Evolutionary conservation across 2,888 invertebrate species (phyloP).

Genomic region (Polyommatus icarus): DNA sequence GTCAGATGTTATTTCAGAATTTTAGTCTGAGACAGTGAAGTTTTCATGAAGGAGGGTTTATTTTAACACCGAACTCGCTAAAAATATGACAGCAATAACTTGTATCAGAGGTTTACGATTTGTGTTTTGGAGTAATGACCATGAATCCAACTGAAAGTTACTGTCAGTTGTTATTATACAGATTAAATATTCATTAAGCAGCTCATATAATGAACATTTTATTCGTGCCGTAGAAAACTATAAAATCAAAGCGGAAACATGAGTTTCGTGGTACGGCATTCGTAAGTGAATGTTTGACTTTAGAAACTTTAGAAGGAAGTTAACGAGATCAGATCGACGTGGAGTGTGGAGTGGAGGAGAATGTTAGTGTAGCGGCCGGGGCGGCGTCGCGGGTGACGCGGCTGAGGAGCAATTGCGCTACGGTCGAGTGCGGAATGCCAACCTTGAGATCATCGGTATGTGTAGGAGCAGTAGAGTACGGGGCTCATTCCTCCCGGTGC

Average conservation of each 20-base stretch:
- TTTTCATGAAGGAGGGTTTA: too few species aligned
- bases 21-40: not conserved
- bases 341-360: conserved; percentile 58
- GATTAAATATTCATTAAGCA: conserved; percentile 19
- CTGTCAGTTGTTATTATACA: not conserved
- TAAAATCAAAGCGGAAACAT: conserved; percentile 35
- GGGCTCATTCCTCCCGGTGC: conserved; percentile 79
- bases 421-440: conserved; percentile 53
- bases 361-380: conserved; percentile 49
- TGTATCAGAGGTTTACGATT: not conserved
- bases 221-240: conserved; percentile 33
- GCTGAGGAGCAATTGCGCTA: conserved; percentile 64
- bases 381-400: conserved; percentile 53
- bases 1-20: not conserved
- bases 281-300: conserved; percentile 52
- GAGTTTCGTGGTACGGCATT: conserved; percentile 38
- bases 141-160: not conserved
- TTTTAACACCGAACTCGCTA: too few species aligned
- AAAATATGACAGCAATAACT: not conserved
- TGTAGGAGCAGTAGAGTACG: conserved; percentile 71
- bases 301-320: conserved; percentile 44
- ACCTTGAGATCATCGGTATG: conserved; percentile 81
- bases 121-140: not conserved
- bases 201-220: conserved; percentile 1
- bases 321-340: conserved; percentile 66